Base-by-base conservation (phyloP, 2,113 vertebrate species). In the Pelmatolapia mariae region DNA sequence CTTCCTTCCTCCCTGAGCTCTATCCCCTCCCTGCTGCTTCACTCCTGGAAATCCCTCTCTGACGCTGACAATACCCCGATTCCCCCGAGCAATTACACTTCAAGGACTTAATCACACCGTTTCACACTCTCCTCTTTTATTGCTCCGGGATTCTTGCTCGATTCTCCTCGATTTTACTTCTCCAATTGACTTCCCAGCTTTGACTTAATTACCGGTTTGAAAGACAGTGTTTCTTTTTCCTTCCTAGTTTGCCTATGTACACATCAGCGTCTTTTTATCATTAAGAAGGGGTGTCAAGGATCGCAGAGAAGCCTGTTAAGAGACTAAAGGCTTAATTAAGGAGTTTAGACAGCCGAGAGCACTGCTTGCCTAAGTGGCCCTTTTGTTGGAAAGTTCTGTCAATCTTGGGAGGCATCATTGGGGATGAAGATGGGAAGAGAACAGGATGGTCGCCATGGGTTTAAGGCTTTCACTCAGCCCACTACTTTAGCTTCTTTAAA, bases 171-270 rank as follows among this genome's bases (percentile, higher is more conserved):
- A 83, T 84, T 83, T 86, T 82, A 83, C 87, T 81, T 87, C 81
- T 83, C 29, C 43, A 52, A 6, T 33, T 78, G 45, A 78, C 8
- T 40, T 80, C 22, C 16, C 1, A 4, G 31, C 83, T 83, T 80
- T 29, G 61, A 85, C 85, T 89, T 89, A 86, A 88, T 93, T 89
- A 88, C 83, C 53, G 84, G 89, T 90, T 90, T 83, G 89, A 84
- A 40, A 85, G 68, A 80, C 18, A 24, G 12, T 53, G 80, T 50
- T 87, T 18, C 9, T 4, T 81, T 84, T 80, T 78, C 5, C 4
- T 43, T 29, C 26, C 61, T 63, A 4, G 43, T 63, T 76, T 9
- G 52, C 56, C 79, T 52, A 18, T 3, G 5, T 45, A 61, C 26
- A 40, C 76, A 31, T 89, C 86, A 76, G 83, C 4, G 19, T 87